Percentiles rank a stretch among this genome's conserved stretches.
Evolutionary conservation across 2,888 invertebrate genomes (phyloP).

Genomic region (Chymomyza fuscimana): DNA sequence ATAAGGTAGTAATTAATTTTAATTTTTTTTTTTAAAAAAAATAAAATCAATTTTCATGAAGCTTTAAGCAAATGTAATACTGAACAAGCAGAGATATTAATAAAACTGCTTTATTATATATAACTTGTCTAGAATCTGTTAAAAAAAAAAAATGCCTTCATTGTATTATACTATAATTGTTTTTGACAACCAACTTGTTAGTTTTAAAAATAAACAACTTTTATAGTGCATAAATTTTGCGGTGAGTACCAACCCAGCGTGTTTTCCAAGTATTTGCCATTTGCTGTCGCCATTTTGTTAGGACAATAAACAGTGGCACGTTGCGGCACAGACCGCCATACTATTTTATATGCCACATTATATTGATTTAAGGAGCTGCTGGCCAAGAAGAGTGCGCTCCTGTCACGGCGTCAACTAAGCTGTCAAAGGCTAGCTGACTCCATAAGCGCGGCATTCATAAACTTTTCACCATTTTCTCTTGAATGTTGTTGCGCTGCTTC

Average conservation of each 20-base stretch:
- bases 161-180: not conserved
- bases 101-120: no score
- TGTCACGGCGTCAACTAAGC: constrained; percentile 14
- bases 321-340: constrained; percentile 6
- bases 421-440: constrained; percentile 13
- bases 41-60: no score
- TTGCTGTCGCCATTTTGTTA: not conserved
- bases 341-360: constrained; percentile 18
- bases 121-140: no score
- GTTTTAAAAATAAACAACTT: no score
- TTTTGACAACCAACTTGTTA: not conserved
- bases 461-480: constrained; percentile 2
- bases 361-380: constrained; percentile 1
- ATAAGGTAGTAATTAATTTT: no score
- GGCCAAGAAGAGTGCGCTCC: not conserved
- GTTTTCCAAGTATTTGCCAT: not conserved
- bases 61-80: no score
- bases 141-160: no score
- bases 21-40: no score
- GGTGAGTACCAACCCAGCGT: not conserved
- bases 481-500: not conserved
- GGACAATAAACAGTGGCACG: constrained; percentile 1
- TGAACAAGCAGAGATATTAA: no score
- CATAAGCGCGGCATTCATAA: constrained; percentile 11
- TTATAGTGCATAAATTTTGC: not conserved